These are phyloP conservation scores for Myxocyprinus asiaticus DNA, from an alignment of 2,113 vertebrate genomes.

Conservation along the genomic window DNA sequence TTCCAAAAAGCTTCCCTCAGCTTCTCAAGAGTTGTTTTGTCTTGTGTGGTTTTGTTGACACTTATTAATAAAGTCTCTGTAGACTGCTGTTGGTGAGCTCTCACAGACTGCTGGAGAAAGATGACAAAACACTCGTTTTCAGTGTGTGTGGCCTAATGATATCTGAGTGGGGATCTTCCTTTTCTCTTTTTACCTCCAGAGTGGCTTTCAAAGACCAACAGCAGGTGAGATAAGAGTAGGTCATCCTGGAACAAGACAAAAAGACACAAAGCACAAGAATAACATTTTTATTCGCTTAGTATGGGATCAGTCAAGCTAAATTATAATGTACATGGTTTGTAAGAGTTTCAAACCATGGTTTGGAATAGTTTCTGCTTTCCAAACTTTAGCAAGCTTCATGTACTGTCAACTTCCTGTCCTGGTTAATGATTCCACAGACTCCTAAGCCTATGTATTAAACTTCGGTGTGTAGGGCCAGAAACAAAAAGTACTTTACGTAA, in stretches of 20 bases:
- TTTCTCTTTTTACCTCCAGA: slow-evolving; percentile 58
- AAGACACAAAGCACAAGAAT: slow-evolving; percentile 8
- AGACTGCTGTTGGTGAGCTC: slow-evolving; percentile 36
- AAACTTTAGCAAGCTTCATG: too few species aligned
- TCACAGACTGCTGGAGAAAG: slow-evolving; percentile 51
- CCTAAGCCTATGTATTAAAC: too few species aligned
- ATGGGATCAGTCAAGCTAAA: neutral
- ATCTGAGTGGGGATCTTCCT: slow-evolving; percentile 66
- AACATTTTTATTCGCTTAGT: neutral
- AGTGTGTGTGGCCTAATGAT: slow-evolving; percentile 48
- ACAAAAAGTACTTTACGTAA: too few species aligned
- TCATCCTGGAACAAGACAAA: slow-evolving; percentile 65
- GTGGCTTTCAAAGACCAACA: slow-evolving; percentile 62
- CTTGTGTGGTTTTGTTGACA: slow-evolving; percentile 52
- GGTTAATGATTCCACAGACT: too few species aligned
- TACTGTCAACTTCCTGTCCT: too few species aligned
- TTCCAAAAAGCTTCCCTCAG: neutral
- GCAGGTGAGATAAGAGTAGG: slow-evolving; percentile 61
- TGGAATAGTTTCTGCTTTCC: neutral
- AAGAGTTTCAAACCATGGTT: neutral
- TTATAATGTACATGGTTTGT: neutral
- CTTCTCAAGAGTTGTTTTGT: slow-evolving; percentile 1
- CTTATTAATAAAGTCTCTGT: slow-evolving; percentile 59
- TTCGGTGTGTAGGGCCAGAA: too few species aligned
- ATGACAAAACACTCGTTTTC: slow-evolving; percentile 17